These are phyloP conservation scores for Ceryle rudis DNA, from an alignment of 2,797 vertebrate species.

Conservation along the genomic window DNA sequence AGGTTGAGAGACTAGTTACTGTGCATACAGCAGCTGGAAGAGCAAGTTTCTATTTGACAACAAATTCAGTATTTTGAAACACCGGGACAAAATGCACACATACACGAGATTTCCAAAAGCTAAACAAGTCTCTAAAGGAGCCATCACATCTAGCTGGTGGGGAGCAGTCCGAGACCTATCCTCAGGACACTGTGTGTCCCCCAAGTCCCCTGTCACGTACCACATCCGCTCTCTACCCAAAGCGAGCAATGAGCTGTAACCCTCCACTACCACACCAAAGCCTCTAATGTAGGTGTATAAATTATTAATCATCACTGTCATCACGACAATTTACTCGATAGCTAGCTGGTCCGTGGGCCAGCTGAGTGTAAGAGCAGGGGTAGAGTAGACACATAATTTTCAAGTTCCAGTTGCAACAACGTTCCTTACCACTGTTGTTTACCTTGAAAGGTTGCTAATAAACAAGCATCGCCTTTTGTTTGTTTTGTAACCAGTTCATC, in stretches of 20 bases:
- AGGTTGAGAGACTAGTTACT: neutral
- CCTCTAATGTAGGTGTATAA: neutral
- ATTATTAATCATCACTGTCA: neutral
- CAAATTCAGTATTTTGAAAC: neutral
- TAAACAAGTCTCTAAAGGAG: neutral
- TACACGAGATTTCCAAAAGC: neutral
- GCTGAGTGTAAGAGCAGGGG: neutral
- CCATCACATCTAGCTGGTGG: neutral
- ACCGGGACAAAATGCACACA: neutral
- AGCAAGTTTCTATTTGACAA: neutral
- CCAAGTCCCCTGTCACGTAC: neutral
- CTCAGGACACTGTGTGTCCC: neutral
- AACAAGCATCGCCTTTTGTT: neutral
- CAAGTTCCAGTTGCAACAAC: neutral
- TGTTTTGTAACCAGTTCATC: neutral
- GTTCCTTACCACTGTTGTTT: neutral
- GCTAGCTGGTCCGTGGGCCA: neutral
- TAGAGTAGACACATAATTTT: neutral
- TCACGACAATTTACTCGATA: neutral
- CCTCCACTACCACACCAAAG: neutral
- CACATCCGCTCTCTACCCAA: accelerated
- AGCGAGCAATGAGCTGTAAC: neutral
- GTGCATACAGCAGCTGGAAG: neutral
- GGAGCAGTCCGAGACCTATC: neutral
- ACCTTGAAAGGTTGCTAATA: neutral